Conservation (phyloP, 2,888 invertebrate genomes). For the Lycocerus yunnanus region DNA sequence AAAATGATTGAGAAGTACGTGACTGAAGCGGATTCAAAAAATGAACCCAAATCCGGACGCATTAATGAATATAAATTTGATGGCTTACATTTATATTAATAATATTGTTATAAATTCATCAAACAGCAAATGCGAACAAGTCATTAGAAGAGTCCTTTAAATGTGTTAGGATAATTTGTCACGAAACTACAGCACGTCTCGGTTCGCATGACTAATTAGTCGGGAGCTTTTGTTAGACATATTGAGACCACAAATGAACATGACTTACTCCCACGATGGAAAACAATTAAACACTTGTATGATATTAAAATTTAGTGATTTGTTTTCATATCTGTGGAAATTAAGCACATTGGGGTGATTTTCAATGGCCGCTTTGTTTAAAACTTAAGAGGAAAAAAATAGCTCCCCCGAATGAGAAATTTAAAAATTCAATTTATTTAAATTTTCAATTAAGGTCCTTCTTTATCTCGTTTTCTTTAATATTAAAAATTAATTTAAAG, state of each 20-base stretch:
- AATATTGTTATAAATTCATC: constrained; percentile 5
- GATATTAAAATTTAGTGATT: constrained; percentile 13
- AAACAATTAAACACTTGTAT: constrained; percentile 19
- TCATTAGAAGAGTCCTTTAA: constrained; percentile 17
- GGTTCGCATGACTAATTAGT: constrained; percentile 20
- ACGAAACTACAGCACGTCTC: constrained; percentile 14
- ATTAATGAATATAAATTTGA: constrained; percentile 3
- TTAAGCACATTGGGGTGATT: not conserved
- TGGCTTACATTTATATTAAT: constrained; percentile 10
- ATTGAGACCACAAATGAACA: constrained; percentile 23
- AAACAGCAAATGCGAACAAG: constrained; percentile 14
- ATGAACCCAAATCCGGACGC: not conserved
- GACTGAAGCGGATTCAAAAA: not conserved
- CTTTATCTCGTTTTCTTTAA: not conserved
- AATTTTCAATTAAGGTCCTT: not conserved
- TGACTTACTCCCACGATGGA: constrained; percentile 12
- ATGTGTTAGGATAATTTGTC: constrained; percentile 19
- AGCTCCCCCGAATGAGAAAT: not conserved
- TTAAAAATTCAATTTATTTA: not conserved
- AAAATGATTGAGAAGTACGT: not conserved
- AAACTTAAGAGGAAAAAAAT: not conserved
- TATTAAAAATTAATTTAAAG: constrained; percentile 5
- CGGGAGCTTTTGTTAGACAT: constrained; percentile 19
- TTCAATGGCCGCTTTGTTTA: not conserved
- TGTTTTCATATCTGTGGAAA: constrained; percentile 9